phyloP scores from a whole-genome alignment of 2,888 invertebrate species.

The Eristalis tenax region DNA sequence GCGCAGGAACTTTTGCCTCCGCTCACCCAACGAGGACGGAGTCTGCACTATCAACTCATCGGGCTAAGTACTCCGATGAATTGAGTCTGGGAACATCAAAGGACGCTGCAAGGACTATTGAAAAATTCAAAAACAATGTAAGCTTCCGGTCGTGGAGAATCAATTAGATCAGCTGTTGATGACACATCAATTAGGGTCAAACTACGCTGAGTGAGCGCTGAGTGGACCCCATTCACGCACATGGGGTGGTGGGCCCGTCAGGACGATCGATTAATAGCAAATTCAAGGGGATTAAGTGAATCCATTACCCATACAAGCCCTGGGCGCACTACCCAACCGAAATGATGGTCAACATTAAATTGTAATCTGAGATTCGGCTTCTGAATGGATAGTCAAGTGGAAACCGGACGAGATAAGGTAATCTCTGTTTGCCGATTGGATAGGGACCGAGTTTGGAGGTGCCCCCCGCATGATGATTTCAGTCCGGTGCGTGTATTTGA shows the following conservation, averaged over 20 bases:
- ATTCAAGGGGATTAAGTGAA: background rate
- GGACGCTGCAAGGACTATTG: background rate
- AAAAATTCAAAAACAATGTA: conserved; percentile 9
- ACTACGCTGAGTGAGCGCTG: background rate
- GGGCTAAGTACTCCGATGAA: background rate
- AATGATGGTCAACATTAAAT: conserved; percentile 11
- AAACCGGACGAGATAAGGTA: background rate
- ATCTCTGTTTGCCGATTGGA: background rate
- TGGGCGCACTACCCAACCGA: background rate
- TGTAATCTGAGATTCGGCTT: conserved; percentile 6
- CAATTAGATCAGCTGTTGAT: conserved; percentile 34
- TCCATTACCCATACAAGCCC: background rate
- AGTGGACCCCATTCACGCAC: background rate
- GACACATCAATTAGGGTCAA: conserved; percentile 39
- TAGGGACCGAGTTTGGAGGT: background rate
- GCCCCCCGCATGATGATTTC: background rate
- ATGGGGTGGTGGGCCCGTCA: background rate
- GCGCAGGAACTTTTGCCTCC: background rate
- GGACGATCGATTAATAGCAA: conserved; percentile 6
- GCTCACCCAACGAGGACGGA: background rate
- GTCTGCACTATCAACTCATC: conserved; percentile 15
- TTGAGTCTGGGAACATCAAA: conserved; percentile 13
- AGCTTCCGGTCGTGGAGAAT: conserved; percentile 7
- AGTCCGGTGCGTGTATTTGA: background rate
- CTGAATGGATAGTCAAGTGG: background rate